phyloP scores from a whole-genome alignment of 2,888 invertebrate species.

The Nineta flava region DNA sequence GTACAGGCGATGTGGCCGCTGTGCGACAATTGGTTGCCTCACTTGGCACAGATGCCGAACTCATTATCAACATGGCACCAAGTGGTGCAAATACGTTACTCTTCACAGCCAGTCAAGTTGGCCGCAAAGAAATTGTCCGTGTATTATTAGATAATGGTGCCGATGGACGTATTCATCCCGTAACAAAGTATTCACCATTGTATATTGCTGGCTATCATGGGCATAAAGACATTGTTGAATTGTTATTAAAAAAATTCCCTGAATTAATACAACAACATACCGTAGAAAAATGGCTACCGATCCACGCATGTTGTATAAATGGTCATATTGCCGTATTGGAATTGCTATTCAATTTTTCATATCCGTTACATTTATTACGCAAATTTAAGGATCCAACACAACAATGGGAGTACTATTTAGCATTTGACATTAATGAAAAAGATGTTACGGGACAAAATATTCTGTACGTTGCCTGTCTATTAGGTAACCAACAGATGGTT shows the following conservation, averaged over 20 bases:
- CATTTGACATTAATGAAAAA: conserved; percentile 85
- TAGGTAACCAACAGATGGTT: conserved; percentile 65
- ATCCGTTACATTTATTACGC: conserved; percentile 53
- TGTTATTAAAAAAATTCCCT: conserved; percentile 67
- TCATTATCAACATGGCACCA: conserved; percentile 73
- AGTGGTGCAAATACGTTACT: conserved; percentile 76
- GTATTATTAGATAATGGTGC: conserved; percentile 66
- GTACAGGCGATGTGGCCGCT: conserved; percentile 44
- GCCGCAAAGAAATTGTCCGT: conserved; percentile 60
- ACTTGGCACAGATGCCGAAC: conserved; percentile 46
- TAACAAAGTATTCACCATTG: conserved; percentile 82
- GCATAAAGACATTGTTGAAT: conserved; percentile 55
- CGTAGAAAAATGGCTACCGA: conserved; percentile 80
- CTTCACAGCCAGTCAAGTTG: conserved; percentile 75
- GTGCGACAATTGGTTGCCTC: conserved; percentile 50
- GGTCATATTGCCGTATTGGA: conserved; percentile 67
- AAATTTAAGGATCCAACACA: conserved; percentile 48
- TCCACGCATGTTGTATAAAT: conserved; percentile 85
- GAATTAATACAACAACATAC: conserved; percentile 74
- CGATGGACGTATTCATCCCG: conserved; percentile 77
- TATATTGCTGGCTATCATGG: conserved; percentile 85
- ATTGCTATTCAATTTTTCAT: conserved; percentile 62
- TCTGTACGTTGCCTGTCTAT: conserved; percentile 73
- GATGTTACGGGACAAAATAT: conserved; percentile 85
- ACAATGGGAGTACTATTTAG: conserved; percentile 66